phyloP scores from a whole-genome alignment of 2,888 invertebrate species.

The Pycnomerus fuliginosus region DNA sequence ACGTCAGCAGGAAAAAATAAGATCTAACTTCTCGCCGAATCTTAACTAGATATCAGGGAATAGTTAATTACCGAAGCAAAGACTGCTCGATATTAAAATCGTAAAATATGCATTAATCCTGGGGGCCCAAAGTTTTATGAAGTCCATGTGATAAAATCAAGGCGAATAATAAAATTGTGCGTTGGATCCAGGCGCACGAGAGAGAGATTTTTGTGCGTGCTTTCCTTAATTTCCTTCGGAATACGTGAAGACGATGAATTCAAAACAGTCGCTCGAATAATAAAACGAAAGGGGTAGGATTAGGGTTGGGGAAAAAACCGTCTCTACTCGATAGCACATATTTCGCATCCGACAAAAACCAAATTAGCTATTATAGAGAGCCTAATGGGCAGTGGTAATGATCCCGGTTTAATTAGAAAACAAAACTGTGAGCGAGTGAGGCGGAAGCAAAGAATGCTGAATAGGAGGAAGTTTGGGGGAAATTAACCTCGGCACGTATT shows the following conservation, averaged over 20 bases:
- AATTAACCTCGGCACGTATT: constrained; percentile 32
- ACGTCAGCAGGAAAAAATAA: too few species aligned
- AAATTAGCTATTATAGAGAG: constrained; percentile 16
- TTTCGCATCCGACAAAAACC: constrained; percentile 5
- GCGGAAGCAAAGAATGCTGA: constrained; percentile 35
- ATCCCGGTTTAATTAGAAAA: constrained; percentile 29
- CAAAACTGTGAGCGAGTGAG: constrained; percentile 31
- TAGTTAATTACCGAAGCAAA: constrained; percentile 45
- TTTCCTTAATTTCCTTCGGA: constrained; percentile 42
- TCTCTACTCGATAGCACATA: too few species aligned
- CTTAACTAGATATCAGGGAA: constrained; percentile 45
- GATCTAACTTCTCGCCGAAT: too few species aligned
- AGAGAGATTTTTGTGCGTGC: constrained; percentile 43
- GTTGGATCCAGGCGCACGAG: constrained; percentile 35
- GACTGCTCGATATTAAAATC: constrained; percentile 46
- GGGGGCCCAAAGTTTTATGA: constrained; percentile 47
- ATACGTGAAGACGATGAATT: constrained; percentile 43
- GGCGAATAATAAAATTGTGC: constrained; percentile 50
- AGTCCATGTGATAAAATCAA: constrained; percentile 49
- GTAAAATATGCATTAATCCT: constrained; percentile 50
- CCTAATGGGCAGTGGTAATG: constrained; percentile 5
- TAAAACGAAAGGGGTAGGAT: constrained; percentile 35
- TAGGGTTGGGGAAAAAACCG: too few species aligned
- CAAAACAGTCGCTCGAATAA: constrained; percentile 34
- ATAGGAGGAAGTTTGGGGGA: constrained; percentile 30